Conservation (phyloP, 2,888 invertebrate species). For the Cabera pusaria region DNA sequence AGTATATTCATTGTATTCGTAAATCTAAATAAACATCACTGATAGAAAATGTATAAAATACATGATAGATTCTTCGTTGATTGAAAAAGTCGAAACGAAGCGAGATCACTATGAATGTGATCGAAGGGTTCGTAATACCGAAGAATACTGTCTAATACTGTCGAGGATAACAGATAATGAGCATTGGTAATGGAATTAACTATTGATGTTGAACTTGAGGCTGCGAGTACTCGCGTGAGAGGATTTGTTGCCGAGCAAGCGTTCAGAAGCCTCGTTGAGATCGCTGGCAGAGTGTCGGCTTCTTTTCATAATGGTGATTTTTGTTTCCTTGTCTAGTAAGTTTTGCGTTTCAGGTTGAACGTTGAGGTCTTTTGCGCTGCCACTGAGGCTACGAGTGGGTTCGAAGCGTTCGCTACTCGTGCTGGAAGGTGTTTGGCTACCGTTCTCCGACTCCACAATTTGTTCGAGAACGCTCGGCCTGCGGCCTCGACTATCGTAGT, state of each 20-base stretch:
- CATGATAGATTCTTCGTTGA: conserved; percentile 18
- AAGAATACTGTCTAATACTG: no score
- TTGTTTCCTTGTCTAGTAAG: conserved; percentile 59
- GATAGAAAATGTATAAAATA: conserved; percentile 6
- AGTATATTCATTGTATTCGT: conserved; percentile 27
- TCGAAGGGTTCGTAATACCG: conserved; percentile 32
- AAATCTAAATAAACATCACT: conserved; percentile 8
- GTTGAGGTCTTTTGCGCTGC: conserved; percentile 60
- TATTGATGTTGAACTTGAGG: conserved; percentile 82
- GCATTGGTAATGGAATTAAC: conserved; percentile 60
- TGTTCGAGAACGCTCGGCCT: conserved; percentile 71
- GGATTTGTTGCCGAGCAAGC: conserved; percentile 80
- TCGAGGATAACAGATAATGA: conserved; percentile 50
- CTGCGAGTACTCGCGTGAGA: conserved; percentile 86
- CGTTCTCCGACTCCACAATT: conserved; percentile 70
- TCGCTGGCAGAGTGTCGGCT: conserved; percentile 88
- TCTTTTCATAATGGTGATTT: conserved; percentile 58
- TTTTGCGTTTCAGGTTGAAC: conserved; percentile 60
- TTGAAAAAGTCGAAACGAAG: conserved; percentile 16
- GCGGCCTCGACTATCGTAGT: conserved; percentile 68
- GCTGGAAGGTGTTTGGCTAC: conserved; percentile 74
- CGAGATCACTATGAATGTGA: conserved; percentile 33
- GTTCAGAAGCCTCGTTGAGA: conserved; percentile 82
- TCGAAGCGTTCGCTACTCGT: conserved; percentile 65
- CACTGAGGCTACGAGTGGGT: conserved; percentile 54